Conservation (phyloP, 2,888 invertebrate species). For the Aethes cnicana region DNA sequence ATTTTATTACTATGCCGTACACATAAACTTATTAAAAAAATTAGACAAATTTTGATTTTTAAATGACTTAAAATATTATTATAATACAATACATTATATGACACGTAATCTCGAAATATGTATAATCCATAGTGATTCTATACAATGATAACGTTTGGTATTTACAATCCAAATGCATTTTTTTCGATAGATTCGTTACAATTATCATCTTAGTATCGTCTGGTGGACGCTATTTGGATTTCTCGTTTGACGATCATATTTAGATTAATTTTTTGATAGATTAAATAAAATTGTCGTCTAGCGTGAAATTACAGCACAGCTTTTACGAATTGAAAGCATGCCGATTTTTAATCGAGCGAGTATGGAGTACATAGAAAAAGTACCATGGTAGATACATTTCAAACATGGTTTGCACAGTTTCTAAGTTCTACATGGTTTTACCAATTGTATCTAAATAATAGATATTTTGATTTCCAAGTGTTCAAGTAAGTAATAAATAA, state of each 20-base stretch:
- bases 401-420: no score
- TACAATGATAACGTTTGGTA: conserved; percentile 64
- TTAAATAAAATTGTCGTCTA: no score
- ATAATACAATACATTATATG: conserved; percentile 48
- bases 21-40: conserved; percentile 68
- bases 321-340: no score
- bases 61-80: conserved; percentile 47
- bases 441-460: no score
- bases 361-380: no score
- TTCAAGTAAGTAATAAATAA: no score
- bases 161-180: conserved; percentile 43
- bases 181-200: conserved; percentile 27
- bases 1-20: conserved; percentile 70
- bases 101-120: conserved; percentile 74
- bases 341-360: no score
- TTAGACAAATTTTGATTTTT: conserved; percentile 50
- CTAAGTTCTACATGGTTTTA: no score
- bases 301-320: no score
- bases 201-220: conserved; percentile 1
- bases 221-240: conserved; percentile 10
- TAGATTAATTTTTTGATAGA: neutral
- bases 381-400: no score
- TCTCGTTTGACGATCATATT: neutral
- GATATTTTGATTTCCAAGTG: no score
- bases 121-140: conserved; percentile 44